Evolutionary conservation across 2,888 invertebrate species (phyloP).

Genomic region (Protophormia terraenovae): DNA sequence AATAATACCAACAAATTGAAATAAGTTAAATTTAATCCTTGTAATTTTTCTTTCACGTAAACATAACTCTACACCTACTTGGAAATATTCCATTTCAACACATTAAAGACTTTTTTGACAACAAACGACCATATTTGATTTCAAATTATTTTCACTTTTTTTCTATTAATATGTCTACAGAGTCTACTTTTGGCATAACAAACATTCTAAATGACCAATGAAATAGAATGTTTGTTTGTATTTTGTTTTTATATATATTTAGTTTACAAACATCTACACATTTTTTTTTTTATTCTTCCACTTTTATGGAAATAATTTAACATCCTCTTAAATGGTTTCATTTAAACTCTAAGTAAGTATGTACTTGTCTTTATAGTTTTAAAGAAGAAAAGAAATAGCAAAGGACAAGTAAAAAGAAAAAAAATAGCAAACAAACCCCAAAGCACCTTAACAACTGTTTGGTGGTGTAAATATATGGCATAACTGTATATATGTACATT

Average conservation of each 20-base stretch:
- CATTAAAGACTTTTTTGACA: not conserved
- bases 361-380: constrained; percentile 44
- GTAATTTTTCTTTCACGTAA: not conserved
- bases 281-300: not conserved
- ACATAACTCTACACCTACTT: not conserved
- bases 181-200: not conserved
- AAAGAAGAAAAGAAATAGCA: constrained; percentile 13
- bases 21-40: not conserved
- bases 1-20: not conserved
- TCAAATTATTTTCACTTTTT: not conserved
- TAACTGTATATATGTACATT: not conserved
- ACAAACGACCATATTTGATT: not conserved
- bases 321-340: constrained; percentile 48
- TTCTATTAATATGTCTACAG: not conserved
- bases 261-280: not conserved
- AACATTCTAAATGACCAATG: not conserved
- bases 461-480: not conserved
- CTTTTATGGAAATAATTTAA: not conserved
- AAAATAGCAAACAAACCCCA: constrained; percentile 39
- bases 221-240: not conserved
- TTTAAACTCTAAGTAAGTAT: constrained; percentile 49
- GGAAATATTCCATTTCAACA: not conserved
- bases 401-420: constrained; percentile 5
- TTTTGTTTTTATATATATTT: not conserved
- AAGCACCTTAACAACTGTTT: constrained; percentile 57